Percentiles rank a stretch among this genome's conserved stretches.
Evolutionary conservation across 1,140 invertebrate genomes (phyloP).

Genomic region (Proctacanthus coquilletti): DNA sequence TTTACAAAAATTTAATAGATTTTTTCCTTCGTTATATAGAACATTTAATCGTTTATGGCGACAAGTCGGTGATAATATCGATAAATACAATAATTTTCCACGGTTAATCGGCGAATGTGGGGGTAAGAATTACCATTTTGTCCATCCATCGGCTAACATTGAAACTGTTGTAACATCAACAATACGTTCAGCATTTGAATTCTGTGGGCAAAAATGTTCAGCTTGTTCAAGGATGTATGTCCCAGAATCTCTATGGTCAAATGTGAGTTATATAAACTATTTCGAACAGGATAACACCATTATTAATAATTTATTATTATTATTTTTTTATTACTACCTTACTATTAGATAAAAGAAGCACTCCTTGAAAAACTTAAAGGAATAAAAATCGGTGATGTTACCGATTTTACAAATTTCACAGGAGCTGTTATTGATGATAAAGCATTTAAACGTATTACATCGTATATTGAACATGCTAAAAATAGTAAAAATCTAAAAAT

Average conservation of each 20-base stretch:
- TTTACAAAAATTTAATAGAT: slow-evolving; percentile 2
- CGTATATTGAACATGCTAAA: slow-evolving; percentile 85
- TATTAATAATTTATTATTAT: background rate
- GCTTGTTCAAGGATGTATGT: slow-evolving; percentile 94
- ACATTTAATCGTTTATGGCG: slow-evolving; percentile 91
- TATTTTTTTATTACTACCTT: slow-evolving; percentile 21
- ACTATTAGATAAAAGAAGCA: slow-evolving; percentile 45
- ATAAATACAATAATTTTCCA: slow-evolving; percentile 79
- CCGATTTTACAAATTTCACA: slow-evolving; percentile 70
- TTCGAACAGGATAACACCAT: background rate
- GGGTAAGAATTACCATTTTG: slow-evolving; percentile 97
- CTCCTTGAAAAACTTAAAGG: slow-evolving; percentile 46
- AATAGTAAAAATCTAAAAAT: slow-evolving; percentile 61
- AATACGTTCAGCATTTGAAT: slow-evolving; percentile 88
- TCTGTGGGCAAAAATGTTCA: slow-evolving; percentile 96
- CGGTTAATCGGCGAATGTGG: slow-evolving; percentile 92
- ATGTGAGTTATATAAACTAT: slow-evolving; percentile 21
- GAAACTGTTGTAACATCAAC: slow-evolving; percentile 69
- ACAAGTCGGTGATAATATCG: slow-evolving; percentile 80
- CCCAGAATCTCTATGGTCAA: slow-evolving; percentile 76
- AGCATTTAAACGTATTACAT: slow-evolving; percentile 77
- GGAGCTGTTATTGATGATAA: slow-evolving; percentile 93
- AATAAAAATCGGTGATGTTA: slow-evolving; percentile 75
- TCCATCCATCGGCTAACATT: slow-evolving; percentile 82
- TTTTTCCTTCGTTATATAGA: slow-evolving; percentile 29